A percentile compares a stretch with the other conserved stretches of the same genome.
These are phyloP conservation scores for Daphoenositta chrysoptera DNA, from an alignment of 2,113 vertebrate species.

Conservation along the genomic window DNA sequence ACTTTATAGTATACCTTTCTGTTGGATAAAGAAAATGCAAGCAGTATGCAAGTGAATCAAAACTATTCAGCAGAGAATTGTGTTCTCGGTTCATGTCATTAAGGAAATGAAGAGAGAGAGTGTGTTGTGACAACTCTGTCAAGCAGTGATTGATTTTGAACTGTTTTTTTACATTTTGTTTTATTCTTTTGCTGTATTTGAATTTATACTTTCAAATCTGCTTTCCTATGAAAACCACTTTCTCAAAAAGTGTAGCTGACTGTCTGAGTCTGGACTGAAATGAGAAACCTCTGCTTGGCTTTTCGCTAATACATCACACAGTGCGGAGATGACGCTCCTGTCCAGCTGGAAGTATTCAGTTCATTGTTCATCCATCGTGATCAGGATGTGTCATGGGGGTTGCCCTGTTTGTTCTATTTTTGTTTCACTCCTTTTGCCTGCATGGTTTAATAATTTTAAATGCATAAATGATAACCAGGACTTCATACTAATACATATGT, in stretches of 20 bases:
- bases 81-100: slow-evolving; percentile 45
- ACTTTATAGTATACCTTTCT: slow-evolving; percentile 24
- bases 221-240: slow-evolving; percentile 24
- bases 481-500: background rate
- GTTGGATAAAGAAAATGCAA: slow-evolving; percentile 16
- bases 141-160: slow-evolving; percentile 56
- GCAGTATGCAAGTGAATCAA: background rate
- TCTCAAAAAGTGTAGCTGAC: background rate
- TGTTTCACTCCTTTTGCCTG: slow-evolving; percentile 26
- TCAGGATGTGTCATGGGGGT: slow-evolving; percentile 24
- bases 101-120: slow-evolving; percentile 56
- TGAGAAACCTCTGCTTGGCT: slow-evolving; percentile 33
- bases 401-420: slow-evolving; percentile 42
- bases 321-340: slow-evolving; percentile 9
- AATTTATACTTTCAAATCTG: slow-evolving; percentile 18
- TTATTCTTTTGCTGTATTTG: background rate
- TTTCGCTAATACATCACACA: slow-evolving; percentile 21
- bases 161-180: slow-evolving; percentile 1
- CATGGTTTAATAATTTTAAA: slow-evolving; percentile 38
- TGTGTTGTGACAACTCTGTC: slow-evolving; percentile 67
- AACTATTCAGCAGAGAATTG: slow-evolving; percentile 29
- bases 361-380: slow-evolving; percentile 22
- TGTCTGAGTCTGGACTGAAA: background rate
- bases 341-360: slow-evolving; percentile 63
- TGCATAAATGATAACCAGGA: slow-evolving; percentile 47